A percentile compares a stretch with the other conserved stretches of the same genome.
These are phyloP conservation scores for Eunapius fragilis DNA, from an alignment of 37 sponge, comb jelly and placozoan genomes.

Conservation along the genomic window DNA sequence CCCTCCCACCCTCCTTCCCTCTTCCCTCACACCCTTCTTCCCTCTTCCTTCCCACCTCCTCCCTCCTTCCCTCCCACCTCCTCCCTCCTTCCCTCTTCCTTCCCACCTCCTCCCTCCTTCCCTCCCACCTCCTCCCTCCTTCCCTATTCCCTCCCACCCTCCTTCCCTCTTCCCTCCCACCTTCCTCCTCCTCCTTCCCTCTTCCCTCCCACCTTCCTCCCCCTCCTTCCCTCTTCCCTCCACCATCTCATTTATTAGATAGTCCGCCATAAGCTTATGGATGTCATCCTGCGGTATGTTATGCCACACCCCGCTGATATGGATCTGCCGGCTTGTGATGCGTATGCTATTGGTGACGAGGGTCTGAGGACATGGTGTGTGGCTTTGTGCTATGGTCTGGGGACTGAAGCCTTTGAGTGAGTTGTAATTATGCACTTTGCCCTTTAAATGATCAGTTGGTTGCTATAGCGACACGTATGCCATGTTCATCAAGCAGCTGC, in stretches of 20 bases:
- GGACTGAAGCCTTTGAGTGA: constrained; percentile 45
- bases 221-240: not conserved
- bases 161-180: not conserved
- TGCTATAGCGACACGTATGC: constrained; percentile 43
- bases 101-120: not conserved
- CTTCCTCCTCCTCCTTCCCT: not conserved
- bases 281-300: constrained; percentile 43
- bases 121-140: not conserved
- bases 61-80: not conserved
- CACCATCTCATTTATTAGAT: constrained; percentile 12
- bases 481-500: constrained; percentile 42
- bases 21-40: too few species aligned
- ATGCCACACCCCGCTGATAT: constrained; percentile 26
- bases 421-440: not conserved
- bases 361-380: constrained; percentile 49
- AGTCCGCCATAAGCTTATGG: constrained; percentile 23
- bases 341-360: constrained; percentile 5
- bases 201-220: not conserved
- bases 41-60: not conserved
- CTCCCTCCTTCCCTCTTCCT: not conserved
- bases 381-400: constrained; percentile 44
- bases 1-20: not conserved
- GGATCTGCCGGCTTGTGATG: constrained; percentile 10
- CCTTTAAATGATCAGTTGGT: not conserved
- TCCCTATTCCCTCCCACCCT: not conserved